phyloP scores from a whole-genome alignment of 2,888 invertebrate species.

The Drosophila neotestacea region DNA sequence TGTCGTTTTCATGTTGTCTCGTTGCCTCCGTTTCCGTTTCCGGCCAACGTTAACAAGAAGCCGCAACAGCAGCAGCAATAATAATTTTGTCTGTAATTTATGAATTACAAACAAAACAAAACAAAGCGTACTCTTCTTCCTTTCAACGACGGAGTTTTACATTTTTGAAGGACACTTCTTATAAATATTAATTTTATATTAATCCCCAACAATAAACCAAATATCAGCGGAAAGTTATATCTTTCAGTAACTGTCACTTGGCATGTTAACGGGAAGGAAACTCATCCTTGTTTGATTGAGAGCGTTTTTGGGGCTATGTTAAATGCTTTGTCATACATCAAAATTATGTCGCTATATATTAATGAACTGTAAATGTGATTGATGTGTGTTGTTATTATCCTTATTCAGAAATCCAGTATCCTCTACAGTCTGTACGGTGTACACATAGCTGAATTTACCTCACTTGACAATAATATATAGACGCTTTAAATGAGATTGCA shows the following conservation, averaged over 20 bases:
- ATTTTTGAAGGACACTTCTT: slow-evolving; percentile 5
- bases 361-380: slow-evolving; percentile 78
- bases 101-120: slow-evolving; percentile 45
- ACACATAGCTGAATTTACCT: slow-evolving; percentile 32
- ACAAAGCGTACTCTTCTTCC: background rate
- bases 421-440: background rate
- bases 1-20: slow-evolving; percentile 17
- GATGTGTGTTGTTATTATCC: slow-evolving; percentile 52
- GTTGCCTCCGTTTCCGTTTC: slow-evolving; percentile 60
- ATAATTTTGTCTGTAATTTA: slow-evolving; percentile 46
- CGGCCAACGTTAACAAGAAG: slow-evolving; percentile 43
- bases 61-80: slow-evolving; percentile 34
- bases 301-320: slow-evolving; percentile 42
- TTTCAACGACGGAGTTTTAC: slow-evolving; percentile 1
- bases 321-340: slow-evolving; percentile 76
- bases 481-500: slow-evolving; percentile 64
- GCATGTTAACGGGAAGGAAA: slow-evolving; percentile 27
- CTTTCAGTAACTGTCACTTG: slow-evolving; percentile 37
- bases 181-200: slow-evolving; percentile 17
- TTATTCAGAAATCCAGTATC: background rate
- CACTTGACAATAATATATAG: slow-evolving; percentile 60
- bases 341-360: slow-evolving; percentile 69
- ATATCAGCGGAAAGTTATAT: slow-evolving; percentile 3
- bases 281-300: slow-evolving; percentile 4
- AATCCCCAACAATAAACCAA: slow-evolving; percentile 12